Evolutionary conservation across 92 coral and sea anemone species (phyloP), one percentile per base, ranked within the genome.

Genomic region (Heteractis magnifica): DNA sequence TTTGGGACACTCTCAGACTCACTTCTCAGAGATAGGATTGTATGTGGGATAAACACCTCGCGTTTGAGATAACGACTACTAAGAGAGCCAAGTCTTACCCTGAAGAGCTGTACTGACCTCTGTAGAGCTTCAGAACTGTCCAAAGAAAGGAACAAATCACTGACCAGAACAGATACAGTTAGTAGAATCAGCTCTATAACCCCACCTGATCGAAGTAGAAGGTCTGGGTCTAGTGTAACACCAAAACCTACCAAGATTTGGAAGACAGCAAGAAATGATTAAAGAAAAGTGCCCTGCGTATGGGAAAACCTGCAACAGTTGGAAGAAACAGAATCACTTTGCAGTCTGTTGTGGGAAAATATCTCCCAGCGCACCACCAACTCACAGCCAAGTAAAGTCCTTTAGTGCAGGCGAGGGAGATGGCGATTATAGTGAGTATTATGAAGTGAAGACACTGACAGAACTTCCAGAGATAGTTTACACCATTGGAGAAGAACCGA

Each of bases 311-410:
- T 90, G 84, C 74, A 44, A 70, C 49, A 52, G 78, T 10, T 85
- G 88, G 19, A 74, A 77, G 49, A 68, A 79, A 21, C 5, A 4
- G 75, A 85, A 88, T 74, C 80, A 88, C 68, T 91, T 91, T 81
- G 94, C 91, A 52, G 75, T 77, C 49, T 65, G 62, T 53, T 87
- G 93, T 87, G 76, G 76, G 77, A 85, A 65, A 76, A 77, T 83
- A 56, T 73, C 70, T 59, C 56, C 56, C 71, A 70, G 56, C 56
- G 56, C 56, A 53, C 56, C 56, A 53, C 1, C 56, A 53, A 11
- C 56, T 53, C 56, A 53, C 56, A 11, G 56, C 56, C 56, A 53
- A 53, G 56, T 53, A 50, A 52, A 87, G 71, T 23, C 53, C 83
- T 18, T 55, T 59, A 19, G 60, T 53, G 65, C 74, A 52, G 82